Base-by-base conservation (phyloP, 2,797 vertebrate species). In the Argyrosomus regius region DNA sequence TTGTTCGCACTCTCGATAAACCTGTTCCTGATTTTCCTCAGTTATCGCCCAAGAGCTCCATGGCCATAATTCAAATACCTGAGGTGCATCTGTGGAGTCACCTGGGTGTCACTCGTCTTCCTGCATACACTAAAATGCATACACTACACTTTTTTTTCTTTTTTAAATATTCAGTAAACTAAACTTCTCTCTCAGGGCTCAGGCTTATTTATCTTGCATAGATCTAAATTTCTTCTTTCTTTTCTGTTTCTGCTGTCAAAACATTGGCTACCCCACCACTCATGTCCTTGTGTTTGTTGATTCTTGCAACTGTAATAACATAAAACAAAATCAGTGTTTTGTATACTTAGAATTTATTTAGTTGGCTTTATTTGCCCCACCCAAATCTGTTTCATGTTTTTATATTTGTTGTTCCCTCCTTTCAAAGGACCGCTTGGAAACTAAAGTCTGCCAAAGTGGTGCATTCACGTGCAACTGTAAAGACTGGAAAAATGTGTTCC, bases 1-100 rank as follows among this genome's bases (percentile, higher is more conserved):
- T 72, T 77, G 49, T 72, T 43, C 18, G 5, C 71, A 11, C 71
- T 82, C 85, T 85, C 12, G 88, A 81, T 68, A 82, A 93, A 95
- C 93, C 88, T 31, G 94, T 94, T 93, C 39, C 35, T 77, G 46
- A 16, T 79, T 85, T 87, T 49, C 45, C 49, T 71, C 43, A 60
- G 9, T 72, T 48, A n/a, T 12, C 12, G 45, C 60, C n/a, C 54
- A 50, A 76, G 35, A 85, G 70, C 82, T 73, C 62, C 1, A 35
- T 31, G 72, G 87, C 56, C 69, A 89, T 84, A 72, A 43, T 66
- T 88, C 24, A 45, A 78, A 91, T 93, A 85, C 83, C 78, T 90
- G 46, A 75, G 81, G 53, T 31, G 24, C 49, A 83, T 20, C 78
- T 62, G 70, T 17, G 20, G n/a, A 22, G 24, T 35, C 1, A n/a